Base-by-base conservation (phyloP, 2,113 vertebrate genomes). In the Caloenas nicobarica region DNA sequence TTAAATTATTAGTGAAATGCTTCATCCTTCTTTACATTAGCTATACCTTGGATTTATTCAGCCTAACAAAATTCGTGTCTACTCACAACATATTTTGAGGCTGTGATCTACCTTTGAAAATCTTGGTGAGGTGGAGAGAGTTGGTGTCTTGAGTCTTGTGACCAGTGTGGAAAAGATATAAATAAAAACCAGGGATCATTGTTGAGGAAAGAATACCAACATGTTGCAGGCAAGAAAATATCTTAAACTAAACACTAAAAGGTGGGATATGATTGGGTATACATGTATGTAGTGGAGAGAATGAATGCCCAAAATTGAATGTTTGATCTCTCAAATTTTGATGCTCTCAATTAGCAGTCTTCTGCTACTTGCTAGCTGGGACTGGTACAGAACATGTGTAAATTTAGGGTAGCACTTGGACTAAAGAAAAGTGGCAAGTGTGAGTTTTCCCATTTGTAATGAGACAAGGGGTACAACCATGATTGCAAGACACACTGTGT, bases 401-500 rank as follows among this genome's bases (percentile, higher is more conserved):
- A 34, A 44, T 64, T 78, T 56, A 50, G 16, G 8, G 26, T 24
- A 48, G 10, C 50, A 36, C 17, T 33, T 72, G 65, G 34, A 36
- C 42, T 42, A 65, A 54, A 34, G 12, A 77, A 17, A 58, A 51
- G 6, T 8, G 16, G 18, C 12, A 33, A 19, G 23, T 42, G n/a
- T 13, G 33, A 42, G 23, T 33, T 42, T 14, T 36, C 7, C 50
- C 28, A 14, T 57, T 36, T 48, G 24, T 40, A 70, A 70, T 3
- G 12, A 40, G 22, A 48, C 17, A 42, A 14, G 7, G 11, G 25
- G 57, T 23, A 38, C 18, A 62, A 38, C 23, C 23, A 64, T 1
- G 1, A 23, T 4, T 8, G 13, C 16, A 58, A 51, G 12, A 44
- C 2, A 4, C 2, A 3, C 19, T 51, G 12, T 53, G 16, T 11